phyloP scores from a whole-genome alignment of 2,113 vertebrate species.

The Typhlomys cinereus region DNA sequence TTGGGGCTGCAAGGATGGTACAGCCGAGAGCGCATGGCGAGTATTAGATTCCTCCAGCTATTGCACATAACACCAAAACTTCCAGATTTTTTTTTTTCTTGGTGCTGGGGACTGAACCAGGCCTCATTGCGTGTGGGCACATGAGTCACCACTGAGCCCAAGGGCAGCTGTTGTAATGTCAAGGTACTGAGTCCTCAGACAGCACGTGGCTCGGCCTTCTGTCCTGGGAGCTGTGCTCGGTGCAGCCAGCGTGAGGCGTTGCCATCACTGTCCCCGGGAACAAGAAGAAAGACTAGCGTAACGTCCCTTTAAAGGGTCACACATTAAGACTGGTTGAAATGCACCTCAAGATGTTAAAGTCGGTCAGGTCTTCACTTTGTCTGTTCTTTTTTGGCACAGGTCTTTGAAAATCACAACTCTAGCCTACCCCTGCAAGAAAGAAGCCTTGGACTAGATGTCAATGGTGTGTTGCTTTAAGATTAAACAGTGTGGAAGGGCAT shows the following conservation, averaged over 20 bases:
- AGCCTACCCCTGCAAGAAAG: conserved; percentile 77
- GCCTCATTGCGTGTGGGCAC: background rate
- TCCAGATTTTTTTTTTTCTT: background rate
- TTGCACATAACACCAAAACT: background rate
- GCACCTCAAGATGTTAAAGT: conserved; percentile 24
- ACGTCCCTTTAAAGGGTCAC: background rate
- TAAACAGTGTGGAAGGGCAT: background rate
- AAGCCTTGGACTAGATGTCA: conserved; percentile 64
- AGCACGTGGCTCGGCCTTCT: background rate
- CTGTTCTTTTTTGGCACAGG: conserved; percentile 78
- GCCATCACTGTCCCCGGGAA: too few relatives aligned
- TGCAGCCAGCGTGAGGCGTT: background rate
- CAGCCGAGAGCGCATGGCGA: background rate
- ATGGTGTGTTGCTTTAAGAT: conserved; percentile 81
- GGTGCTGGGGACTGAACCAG: background rate
- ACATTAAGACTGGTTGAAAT: background rate
- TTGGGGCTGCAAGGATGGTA: background rate
- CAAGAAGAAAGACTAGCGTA: background rate
- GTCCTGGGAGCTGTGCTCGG: background rate
- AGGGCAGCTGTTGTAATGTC: background rate
- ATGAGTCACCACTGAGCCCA: background rate
- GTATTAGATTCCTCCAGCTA: background rate
- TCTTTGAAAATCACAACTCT: conserved; percentile 84
- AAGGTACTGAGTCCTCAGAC: background rate
- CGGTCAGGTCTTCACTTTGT: background rate